Evolutionary conservation across 2,888 invertebrate species (phyloP), one percentile per base, ranked within the genome.

Genomic region (Eristalinus sepulchralis): DNA sequence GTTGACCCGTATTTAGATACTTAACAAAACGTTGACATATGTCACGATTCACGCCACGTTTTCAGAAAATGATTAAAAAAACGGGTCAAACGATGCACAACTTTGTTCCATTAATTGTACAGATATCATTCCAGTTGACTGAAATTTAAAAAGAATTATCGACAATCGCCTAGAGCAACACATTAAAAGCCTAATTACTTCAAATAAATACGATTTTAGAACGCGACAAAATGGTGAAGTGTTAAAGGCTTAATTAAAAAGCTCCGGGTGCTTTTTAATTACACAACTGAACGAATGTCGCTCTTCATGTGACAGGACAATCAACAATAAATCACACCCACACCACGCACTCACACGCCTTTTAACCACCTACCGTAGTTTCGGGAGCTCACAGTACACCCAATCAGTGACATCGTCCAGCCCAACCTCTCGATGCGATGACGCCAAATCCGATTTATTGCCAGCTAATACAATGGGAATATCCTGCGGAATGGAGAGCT

Each of bases 401-500:
- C 97, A 97, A 91, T 96, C 96, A 85, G 95, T 95, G 34, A 96
- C 96, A 90, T 97, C 96, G 91, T 97, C 97, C 89, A 96, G 94
- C 87, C 95, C 94, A 77, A 96, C 95, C 92, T 96, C 96, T 75
- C 96, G 92, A 90, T 95, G 95, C 79, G 95, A 95, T 88, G 94
- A 92, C 10, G 96, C 95, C 80, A 97, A 93, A 92, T 97, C 97
- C 86, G 95, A 94, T 93, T 97, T 97, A 93, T 97, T 97, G 73
- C 97, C 97, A 13, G 96, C 97, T 75, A 98, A 95, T 34, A 97
- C 96, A 89, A 97, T 96, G 39, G 97, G 97, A 81, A 97, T 95
- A 89, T 96, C 96, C 94, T 96, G 94, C 24, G 59, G 33, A 68
- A 39, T 10, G 59, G 60, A 67, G 39, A 62, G 62, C 36, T 22